Percentiles rank a stretch among this genome's conserved stretches.
Evolutionary conservation across 2,888 invertebrate genomes (phyloP).

Genomic region (Phyllotreta striolata): DNA sequence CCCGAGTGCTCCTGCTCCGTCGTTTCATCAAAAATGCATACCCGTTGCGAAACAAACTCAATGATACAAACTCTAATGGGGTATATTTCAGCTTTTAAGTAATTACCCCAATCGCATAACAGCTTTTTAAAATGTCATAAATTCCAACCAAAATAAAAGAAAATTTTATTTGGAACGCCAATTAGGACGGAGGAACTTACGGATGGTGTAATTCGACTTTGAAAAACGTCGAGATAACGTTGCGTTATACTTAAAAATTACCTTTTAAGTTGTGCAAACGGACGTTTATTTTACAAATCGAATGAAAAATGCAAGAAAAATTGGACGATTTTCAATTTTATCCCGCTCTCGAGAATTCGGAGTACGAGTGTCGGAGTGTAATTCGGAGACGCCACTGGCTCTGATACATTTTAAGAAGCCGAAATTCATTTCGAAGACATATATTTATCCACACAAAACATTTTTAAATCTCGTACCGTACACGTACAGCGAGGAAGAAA

Average conservation of each 20-base stretch:
- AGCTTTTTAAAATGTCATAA: conserved; percentile 32
- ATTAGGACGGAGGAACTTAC: conserved; percentile 21
- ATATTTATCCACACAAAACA: conserved; percentile 5
- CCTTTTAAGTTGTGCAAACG: too few species aligned
- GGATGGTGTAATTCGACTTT: conserved; percentile 28
- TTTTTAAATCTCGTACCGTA: conserved; percentile 10
- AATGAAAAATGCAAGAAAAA: too few species aligned
- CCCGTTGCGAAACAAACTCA: conserved; percentile 29
- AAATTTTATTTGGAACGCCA: conserved; percentile 28
- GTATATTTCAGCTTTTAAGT: conserved; percentile 36
- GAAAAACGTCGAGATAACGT: too few species aligned
- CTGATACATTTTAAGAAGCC: background rate
- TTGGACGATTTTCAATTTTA: too few species aligned
- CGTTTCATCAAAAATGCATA: conserved; percentile 30
- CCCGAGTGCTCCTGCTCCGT: conserved; percentile 3
- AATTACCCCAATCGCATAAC: conserved; percentile 37
- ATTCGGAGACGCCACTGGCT: background rate
- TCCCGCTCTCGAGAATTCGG: too few species aligned
- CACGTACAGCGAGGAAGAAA: conserved; percentile 10
- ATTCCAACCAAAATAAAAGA: conserved; percentile 37
- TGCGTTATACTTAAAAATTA: too few species aligned
- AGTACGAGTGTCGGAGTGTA: too few species aligned
- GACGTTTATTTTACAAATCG: too few species aligned
- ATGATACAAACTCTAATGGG: conserved; percentile 36
- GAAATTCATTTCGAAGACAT: conserved; percentile 7